Base-by-base conservation (phyloP, 2,113 vertebrate species). In the Sciurus niger region DNA sequence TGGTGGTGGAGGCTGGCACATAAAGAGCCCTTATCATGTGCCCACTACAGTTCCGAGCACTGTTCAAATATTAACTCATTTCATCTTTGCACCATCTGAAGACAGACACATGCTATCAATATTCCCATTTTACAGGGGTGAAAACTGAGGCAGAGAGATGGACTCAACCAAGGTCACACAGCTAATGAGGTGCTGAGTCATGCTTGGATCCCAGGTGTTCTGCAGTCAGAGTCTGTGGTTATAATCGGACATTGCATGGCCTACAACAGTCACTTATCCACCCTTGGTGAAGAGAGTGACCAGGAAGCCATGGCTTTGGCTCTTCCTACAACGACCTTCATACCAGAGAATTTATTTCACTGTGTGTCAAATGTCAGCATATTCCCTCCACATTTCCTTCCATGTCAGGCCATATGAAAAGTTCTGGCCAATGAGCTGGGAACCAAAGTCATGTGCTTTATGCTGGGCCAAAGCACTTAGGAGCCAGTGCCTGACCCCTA, bases 131-230 rank as follows among this genome's bases (percentile, higher is more conserved):
- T 93, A 85, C 51, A 94, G 55, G 84, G 9, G 18, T 85, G 63
- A 63, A 89, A 93, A 93, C 37, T 11, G 72, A 97, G 58, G 43
- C 51, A 74, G 34, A 77, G 22, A 93, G 76, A 63, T 73, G 63
- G 65, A 76, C 22, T 17, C 18, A 51, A 20, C 8, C 17, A 51
- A 28, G 43, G 28, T 65, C 58, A 94, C 43, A 43, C 8, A 10
- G 43, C 37, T 43, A 74, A n/a, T 6, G 55, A 84, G 53, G n/a
- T 13, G 2, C 22, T 63, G 48, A 88, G 63, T 16, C 20, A 25
- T 3, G 3, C 34, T 89, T 78, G n/a, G 16, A 16, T 22, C 43
- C 34, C 34, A 32, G 30, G 14, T 40, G 20, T 43, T 34, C 34
- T 46, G 20, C 46, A 89, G 51, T 53, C 60, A 93, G 76, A 67